A percentile compares a stretch with the other conserved stretches of the same genome.
Evolutionary conservation across 2,888 invertebrate species (phyloP).

Genomic region (Pachymerium ferrugineum): DNA sequence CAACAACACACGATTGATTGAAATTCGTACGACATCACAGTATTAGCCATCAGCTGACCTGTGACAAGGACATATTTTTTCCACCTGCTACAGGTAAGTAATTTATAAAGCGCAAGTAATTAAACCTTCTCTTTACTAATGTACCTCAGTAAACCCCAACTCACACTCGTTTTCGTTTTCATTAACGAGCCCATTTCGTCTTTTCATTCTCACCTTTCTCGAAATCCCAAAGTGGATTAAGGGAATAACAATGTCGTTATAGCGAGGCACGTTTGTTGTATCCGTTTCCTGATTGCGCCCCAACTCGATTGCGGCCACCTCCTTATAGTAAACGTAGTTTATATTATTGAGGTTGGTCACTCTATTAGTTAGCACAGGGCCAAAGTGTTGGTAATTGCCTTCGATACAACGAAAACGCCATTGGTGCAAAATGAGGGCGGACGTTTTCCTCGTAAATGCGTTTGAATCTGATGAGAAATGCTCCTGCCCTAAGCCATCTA

Average conservation of each 20-base stretch:
- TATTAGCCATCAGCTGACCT: background rate
- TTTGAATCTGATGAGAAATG: background rate
- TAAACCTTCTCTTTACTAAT: background rate
- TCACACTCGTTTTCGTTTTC: background rate
- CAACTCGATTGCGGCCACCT: background rate
- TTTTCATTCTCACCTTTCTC: background rate
- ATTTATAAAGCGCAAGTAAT: background rate
- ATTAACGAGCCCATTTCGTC: background rate
- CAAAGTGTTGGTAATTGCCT: background rate
- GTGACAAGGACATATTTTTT: background rate
- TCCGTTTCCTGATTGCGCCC: background rate
- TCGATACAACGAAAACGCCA: background rate
- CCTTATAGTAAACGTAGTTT: too few relatives aligned
- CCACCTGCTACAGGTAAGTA: background rate
- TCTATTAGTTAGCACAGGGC: background rate
- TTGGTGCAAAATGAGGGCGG: background rate
- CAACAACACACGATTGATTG: slow-evolving; percentile 12
- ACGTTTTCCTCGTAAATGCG: background rate
- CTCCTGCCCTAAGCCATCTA: background rate
- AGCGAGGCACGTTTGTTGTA: background rate
- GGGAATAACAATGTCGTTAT: background rate
- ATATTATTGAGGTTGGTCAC: background rate
- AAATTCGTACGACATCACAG: background rate
- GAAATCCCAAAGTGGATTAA: background rate
- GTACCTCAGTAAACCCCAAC: too few relatives aligned